Evolutionary conservation across 37 sponge, comb jelly and placozoan species (phyloP).

Genomic region (Diacarnus erythraeanus): DNA sequence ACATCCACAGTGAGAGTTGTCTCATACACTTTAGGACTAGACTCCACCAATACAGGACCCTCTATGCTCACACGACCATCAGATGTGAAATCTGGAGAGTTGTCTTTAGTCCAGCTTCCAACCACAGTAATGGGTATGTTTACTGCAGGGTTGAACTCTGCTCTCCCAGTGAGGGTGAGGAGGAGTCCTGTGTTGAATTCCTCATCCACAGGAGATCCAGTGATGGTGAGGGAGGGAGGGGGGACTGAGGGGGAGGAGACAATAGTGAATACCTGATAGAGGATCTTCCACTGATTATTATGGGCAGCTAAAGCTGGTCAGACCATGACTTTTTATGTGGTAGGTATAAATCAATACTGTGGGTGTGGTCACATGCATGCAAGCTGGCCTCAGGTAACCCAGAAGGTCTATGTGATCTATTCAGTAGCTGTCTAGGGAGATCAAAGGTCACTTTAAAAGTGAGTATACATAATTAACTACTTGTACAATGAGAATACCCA

Average conservation of each 20-base stretch:
- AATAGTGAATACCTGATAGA: too few species aligned
- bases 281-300: too few species aligned
- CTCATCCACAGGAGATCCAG: conserved; percentile 14
- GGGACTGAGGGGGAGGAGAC: conserved; percentile 12
- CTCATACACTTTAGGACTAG: neutral
- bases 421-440: too few species aligned
- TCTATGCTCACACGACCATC: neutral
- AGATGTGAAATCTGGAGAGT: neutral
- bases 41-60: neutral
- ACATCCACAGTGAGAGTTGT: neutral
- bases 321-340: too few species aligned
- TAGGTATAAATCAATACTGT: too few species aligned
- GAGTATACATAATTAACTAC: too few species aligned
- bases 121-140: neutral
- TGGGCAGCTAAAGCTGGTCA: too few species aligned
- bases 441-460: too few species aligned
- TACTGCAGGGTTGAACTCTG: conserved; percentile 4
- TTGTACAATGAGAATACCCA: neutral
- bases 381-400: too few species aligned
- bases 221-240: neutral
- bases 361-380: too few species aligned
- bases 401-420: too few species aligned
- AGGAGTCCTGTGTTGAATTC: conserved; percentile 9
- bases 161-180: conserved; percentile 17
- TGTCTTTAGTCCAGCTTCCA: neutral